Evolutionary conservation across 1,140 invertebrate species (phyloP).

Genomic region (Subanguina moxae): DNA sequence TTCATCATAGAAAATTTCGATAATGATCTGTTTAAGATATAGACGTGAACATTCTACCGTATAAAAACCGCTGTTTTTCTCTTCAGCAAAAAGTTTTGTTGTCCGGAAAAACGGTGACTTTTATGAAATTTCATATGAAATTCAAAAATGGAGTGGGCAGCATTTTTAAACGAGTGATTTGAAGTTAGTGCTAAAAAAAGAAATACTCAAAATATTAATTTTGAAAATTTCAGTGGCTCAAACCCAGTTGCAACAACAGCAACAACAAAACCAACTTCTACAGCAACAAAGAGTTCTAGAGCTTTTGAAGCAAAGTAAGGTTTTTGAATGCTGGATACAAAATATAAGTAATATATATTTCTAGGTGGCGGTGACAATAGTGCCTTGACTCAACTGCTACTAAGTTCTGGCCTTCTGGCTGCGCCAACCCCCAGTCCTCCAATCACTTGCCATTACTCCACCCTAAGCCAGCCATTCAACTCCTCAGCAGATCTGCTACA

Average conservation of each 20-base stretch:
- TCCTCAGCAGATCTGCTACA: not conserved
- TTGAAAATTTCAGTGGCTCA: constrained; percentile 3
- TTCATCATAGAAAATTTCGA: no score
- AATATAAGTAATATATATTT: not conserved
- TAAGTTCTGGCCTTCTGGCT: not conserved
- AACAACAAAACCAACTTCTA: constrained; percentile 24
- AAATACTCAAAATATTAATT: not conserved
- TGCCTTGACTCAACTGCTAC: not conserved
- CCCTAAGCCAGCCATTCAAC: not conserved
- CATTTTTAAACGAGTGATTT: not conserved
- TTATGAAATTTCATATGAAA: no score
- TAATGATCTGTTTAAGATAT: no score
- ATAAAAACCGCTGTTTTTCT: no score
- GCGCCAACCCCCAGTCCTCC: not conserved
- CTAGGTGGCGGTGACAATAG: not conserved
- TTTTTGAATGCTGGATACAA: no score
- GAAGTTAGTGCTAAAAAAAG: not conserved
- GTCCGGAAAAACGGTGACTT: not conserved
- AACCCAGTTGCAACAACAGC: constrained; percentile 12
- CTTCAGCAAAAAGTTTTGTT: not conserved
- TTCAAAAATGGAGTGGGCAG: no score
- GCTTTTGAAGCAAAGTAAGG: constrained; percentile 16
- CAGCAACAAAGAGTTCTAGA: constrained; percentile 35
- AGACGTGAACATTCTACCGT: no score
- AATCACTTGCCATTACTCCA: not conserved